phyloP scores from a whole-genome alignment of 1,140 invertebrate genomes.

The Bombus sylvicola region DNA sequence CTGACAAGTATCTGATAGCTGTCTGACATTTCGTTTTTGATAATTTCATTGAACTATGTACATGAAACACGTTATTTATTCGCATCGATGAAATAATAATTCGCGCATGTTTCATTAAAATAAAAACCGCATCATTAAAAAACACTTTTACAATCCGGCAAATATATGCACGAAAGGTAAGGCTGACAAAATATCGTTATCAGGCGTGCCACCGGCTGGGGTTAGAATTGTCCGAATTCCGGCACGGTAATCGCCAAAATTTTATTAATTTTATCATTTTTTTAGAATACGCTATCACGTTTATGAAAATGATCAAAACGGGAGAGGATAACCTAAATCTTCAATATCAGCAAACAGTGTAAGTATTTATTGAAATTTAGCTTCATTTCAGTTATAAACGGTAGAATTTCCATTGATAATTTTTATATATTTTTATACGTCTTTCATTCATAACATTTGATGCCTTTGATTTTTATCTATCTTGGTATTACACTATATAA shows the following conservation, averaged over 20 bases:
- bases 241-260: conserved; percentile 6
- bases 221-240: conserved; percentile 58
- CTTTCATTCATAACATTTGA: not conserved
- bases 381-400: not conserved
- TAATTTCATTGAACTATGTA: conserved; percentile 30
- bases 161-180: conserved; percentile 66
- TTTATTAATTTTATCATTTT: conserved; percentile 32
- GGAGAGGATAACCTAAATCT: conserved; percentile 68
- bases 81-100: conserved; percentile 29
- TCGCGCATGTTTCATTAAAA: not conserved
- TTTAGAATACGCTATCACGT: conserved; percentile 31
- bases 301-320: conserved; percentile 73
- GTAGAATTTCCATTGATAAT: conserved; percentile 12
- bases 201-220: conserved; percentile 62
- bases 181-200: conserved; percentile 24
- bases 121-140: not conserved
- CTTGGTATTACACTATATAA: not conserved
- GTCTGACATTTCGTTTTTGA: conserved; percentile 59
- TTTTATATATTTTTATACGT: not conserved
- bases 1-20: conserved; percentile 60
- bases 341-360: conserved; percentile 74
- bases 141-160: conserved; percentile 24
- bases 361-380: conserved; percentile 56
- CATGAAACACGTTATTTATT: not conserved
- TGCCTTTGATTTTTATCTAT: not conserved